phyloP scores from a whole-genome alignment of 2,113 vertebrate species.

The Pomatostomus ruficeps region DNA sequence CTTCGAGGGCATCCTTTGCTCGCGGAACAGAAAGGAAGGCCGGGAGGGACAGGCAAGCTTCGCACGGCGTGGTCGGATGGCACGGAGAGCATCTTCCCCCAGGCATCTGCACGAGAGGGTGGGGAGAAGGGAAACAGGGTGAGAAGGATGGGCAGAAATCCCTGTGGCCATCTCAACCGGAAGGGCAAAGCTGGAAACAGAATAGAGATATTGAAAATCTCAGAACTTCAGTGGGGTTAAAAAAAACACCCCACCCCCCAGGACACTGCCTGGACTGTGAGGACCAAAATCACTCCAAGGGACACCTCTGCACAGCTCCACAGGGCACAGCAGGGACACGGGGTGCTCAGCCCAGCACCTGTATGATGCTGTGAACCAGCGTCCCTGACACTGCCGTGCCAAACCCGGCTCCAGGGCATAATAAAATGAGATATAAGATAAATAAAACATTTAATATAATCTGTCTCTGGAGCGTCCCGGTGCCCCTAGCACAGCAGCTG shows the following conservation, averaged over 20 bases:
- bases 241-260: neutral
- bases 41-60: slow-evolving; percentile 56
- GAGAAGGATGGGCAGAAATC: neutral
- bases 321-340: fast-evolving
- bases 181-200: neutral
- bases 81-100: slow-evolving; percentile 61
- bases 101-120: slow-evolving; percentile 58
- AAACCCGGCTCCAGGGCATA: neutral
- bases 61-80: slow-evolving; percentile 64
- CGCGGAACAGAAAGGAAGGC: slow-evolving; percentile 25
- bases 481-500: neutral
- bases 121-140: fast-evolving
- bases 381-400: neutral
- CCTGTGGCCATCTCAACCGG: neutral
- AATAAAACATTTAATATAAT: neutral
- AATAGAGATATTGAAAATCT: neutral
- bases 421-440: neutral
- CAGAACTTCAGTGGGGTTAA: neutral
- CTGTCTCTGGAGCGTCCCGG: neutral
- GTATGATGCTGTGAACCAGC: neutral
- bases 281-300: neutral
- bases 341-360: neutral
- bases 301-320: neutral
- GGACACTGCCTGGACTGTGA: neutral
- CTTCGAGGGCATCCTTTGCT: slow-evolving; percentile 37